Evolutionary conservation across 2,113 vertebrate genomes (phyloP), one percentile per base, ranked within the genome.

Genomic region (Oostethus manadensis): DNA sequence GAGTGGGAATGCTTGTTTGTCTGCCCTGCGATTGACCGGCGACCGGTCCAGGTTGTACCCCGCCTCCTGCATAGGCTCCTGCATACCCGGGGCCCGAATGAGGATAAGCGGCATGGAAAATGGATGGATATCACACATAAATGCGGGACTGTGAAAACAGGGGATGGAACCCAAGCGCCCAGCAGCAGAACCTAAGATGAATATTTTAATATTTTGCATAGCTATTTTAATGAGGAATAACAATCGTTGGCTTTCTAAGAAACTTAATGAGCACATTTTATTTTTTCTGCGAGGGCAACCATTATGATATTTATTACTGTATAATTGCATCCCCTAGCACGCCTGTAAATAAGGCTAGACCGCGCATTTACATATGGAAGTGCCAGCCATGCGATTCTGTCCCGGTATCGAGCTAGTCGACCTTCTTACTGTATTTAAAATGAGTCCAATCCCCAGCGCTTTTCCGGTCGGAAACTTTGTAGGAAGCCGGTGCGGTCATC

Each of bases 201-300:
- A 55, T 55, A 55, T 57, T 57, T 57, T 17, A 22, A 42, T 43
- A 26, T 58, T 29, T 58, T 5, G 4, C 13, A n/a, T 45, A 22
- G 13, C 21, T 44, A 9, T 57, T 55, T n/a, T 58, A 58, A 45
- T 29, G 56, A 58, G 40, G 1, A 15, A 15, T 18, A 57, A 57
- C 21, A n/a, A 14, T 29, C 22, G 17, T 58, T 58, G 42, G 21
- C 56, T 42, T 40, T 55, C 53, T 42, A 42, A 55, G 35, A 18
- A 55, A 40, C 53, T 40, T 55, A 55, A 55, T 55, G 53, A 55
- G 53, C 53, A 40, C 53, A 55, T 55, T 40, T 55, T 55, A 15
- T 21, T 40, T 13, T 21, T 46, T 46, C 3, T 40, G 16, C 35
- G 8, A 40, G 53, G 38, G 18, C 10, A 33, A 13, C 38, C 18